Base-by-base conservation (phyloP, 1,140 invertebrate species). In the Bombyx mandarina region DNA sequence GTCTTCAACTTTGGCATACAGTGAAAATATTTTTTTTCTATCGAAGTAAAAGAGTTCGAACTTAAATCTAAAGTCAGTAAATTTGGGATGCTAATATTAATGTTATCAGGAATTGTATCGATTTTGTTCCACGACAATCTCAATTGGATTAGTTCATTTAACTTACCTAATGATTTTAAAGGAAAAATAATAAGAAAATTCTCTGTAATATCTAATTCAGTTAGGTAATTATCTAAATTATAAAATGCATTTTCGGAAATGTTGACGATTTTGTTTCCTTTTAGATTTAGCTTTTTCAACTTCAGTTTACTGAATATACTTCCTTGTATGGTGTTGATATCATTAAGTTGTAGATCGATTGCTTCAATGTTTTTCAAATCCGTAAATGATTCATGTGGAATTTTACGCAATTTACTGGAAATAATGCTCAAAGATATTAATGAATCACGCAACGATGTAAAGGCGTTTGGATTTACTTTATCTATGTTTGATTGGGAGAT, bases 201-300 rank as follows among this genome's bases (percentile, higher is more conserved):
- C 83, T 96, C 94, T 0, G 94, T 93, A 42, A 97, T 84, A 84
- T 96, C 94, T 51, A 98, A 88, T 76, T 97, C 94, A 51, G 90
- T 91, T 56, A 98, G 88, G 53, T 91, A 93, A 61, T 92, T 91
- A 78, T 96, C 96, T 48, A 96, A 82, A 0, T 94, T 94, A 7
- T 93, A 91, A 80, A 96, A 97, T 9, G 93, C 94, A 84, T 95
- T 93, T 77, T 97, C 95, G 3, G 93, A 94, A 73, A 96, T 93
- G 70, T 93, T 92, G 56, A 91, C 89, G 72, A 96, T 89, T 75
- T 92, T 90, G 82, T 97, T 97, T 48, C 93, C 93, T 83, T 97
- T 97, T 12, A 97, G 88, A 79, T 94, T 97, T 1, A 97, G 86
- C 79, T 95, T 96, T 52, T 93, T 91, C 26, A 97, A 80, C 56